phyloP scores from a whole-genome alignment of 2,888 invertebrate species.

The Drosophila anomalata region DNA sequence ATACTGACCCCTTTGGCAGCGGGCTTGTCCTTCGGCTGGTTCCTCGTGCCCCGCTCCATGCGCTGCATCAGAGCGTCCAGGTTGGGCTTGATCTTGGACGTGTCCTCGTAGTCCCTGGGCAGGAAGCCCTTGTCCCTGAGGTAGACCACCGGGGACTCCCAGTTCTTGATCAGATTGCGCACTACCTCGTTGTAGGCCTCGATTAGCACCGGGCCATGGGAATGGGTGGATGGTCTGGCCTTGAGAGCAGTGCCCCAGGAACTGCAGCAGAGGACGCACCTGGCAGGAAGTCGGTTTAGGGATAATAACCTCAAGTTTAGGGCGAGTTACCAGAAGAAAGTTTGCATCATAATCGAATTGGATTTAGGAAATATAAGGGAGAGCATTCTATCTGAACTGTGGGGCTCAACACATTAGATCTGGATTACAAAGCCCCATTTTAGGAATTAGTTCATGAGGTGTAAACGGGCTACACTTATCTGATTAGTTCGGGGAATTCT shows the following conservation, averaged over 20 bases:
- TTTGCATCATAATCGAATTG: background rate
- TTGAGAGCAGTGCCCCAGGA: background rate
- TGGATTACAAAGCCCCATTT: too few species aligned
- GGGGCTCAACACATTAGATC: background rate
- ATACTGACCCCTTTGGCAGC: background rate
- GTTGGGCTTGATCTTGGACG: constrained; percentile 56
- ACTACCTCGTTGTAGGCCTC: constrained; percentile 51
- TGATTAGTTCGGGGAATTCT: background rate
- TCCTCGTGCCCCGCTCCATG: constrained; percentile 37
- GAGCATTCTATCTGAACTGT: background rate
- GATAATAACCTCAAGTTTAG: background rate
- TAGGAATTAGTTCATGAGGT: background rate
- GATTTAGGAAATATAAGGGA: background rate
- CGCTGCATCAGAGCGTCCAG: constrained; percentile 58
- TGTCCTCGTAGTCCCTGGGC: constrained; percentile 58
- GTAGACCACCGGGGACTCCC: constrained; percentile 64
- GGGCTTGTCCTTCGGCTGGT: constrained; percentile 1
- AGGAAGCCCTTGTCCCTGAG: constrained; percentile 53
- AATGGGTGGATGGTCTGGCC: background rate
- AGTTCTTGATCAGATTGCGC: constrained; percentile 55
- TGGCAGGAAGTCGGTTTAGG: constrained; percentile 3
- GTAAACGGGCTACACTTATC: background rate
- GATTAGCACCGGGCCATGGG: constrained; percentile 6
- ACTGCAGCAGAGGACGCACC: constrained; percentile 24
- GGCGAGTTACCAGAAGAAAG: background rate